Conservation (phyloP, 2,113 vertebrate genomes). For the Corvus cornix region DNA sequence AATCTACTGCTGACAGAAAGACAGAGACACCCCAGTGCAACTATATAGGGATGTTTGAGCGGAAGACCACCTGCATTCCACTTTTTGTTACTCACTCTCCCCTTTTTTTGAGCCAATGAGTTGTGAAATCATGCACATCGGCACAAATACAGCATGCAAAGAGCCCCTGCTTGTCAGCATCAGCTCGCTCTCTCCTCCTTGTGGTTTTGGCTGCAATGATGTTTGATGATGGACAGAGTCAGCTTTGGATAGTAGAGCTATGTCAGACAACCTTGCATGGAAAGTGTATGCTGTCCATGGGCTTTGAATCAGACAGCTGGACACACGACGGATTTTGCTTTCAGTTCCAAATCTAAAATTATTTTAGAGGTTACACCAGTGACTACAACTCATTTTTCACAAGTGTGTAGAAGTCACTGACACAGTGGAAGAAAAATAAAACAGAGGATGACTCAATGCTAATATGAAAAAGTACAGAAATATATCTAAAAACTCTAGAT, state of each 20-base stretch:
- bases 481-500: not conserved
- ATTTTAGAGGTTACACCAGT: not conserved
- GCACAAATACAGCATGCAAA: not conserved
- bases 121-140: constrained; percentile 17
- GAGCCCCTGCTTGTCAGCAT: not conserved
- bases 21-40: not conserved
- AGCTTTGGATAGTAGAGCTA: not conserved
- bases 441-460: not conserved
- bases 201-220: constrained; percentile 19
- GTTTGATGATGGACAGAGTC: not conserved
- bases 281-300: not conserved
- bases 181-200: not conserved
- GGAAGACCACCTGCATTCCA: constrained; percentile 10
- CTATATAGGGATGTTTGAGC: not conserved
- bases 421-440: not conserved
- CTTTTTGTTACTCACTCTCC: not conserved
- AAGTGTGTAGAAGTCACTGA: not conserved
- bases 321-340: not conserved
- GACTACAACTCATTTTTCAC: not conserved
- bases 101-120: not conserved
- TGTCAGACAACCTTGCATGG: not conserved
- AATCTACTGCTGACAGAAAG: not conserved
- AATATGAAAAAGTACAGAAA: not conserved
- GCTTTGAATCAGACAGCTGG: not conserved
- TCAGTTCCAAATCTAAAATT: constrained; percentile 2